Evolutionary conservation across 1,140 invertebrate genomes (phyloP).

Genomic region (Euwallacea fornicatus): DNA sequence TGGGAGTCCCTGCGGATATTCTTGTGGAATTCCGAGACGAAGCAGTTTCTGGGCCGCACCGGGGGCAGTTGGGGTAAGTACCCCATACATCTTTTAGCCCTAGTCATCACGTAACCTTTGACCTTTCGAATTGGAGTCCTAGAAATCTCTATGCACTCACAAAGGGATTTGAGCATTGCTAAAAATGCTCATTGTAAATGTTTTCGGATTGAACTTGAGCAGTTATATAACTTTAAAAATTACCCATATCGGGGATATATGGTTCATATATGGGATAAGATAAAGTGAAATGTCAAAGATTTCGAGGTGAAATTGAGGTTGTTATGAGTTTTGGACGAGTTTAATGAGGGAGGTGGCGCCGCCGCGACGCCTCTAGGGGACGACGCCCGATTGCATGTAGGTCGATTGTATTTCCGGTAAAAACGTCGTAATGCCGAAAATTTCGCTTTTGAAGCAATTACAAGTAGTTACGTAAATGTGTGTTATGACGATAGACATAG

Average conservation of each 20-base stretch:
- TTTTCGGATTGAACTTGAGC: not conserved
- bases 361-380: conserved; percentile 30
- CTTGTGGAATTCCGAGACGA: conserved; percentile 85
- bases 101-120: too few species aligned
- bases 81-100: not conserved
- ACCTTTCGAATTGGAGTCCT: too few species aligned
- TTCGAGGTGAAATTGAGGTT: not conserved
- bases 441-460: too few species aligned
- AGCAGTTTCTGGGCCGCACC: conserved; percentile 84
- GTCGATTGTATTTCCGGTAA: not conserved
- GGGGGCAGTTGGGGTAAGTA: conserved; percentile 89
- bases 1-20: conserved; percentile 84
- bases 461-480: too few species aligned
- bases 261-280: too few species aligned
- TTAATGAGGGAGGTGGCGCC: conserved; percentile 35
- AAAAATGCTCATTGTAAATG: not conserved
- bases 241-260: too few species aligned
- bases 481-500: too few species aligned
- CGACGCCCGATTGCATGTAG: conserved; percentile 36
- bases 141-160: too few species aligned
- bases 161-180: too few species aligned
- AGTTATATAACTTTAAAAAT: too few species aligned
- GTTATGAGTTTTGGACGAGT: not conserved
- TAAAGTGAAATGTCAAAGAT: too few species aligned
- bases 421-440: too few species aligned